These are phyloP conservation scores for Hafferia zeledoni DNA, from an alignment of 2,797 vertebrate genomes.

Conservation along the genomic window DNA sequence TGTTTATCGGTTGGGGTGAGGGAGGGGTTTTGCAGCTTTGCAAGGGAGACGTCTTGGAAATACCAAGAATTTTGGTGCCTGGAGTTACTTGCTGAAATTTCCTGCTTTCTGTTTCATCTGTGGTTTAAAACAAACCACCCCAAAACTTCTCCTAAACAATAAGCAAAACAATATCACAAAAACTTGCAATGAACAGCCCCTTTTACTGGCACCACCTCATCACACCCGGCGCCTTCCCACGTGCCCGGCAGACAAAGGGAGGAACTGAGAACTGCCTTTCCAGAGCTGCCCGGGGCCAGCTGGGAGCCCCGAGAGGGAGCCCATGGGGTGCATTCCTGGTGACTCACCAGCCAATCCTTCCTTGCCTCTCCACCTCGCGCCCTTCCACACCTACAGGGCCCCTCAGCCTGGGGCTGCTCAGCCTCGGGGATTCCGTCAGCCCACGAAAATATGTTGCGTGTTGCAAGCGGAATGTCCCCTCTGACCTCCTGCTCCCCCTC, in stretches of 20 bases:
- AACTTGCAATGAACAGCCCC: conserved; percentile 58
- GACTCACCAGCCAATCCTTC: neutral
- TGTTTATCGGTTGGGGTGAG: neutral
- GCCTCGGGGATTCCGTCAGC: conserved; percentile 16
- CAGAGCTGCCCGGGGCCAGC: neutral
- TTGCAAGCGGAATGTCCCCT: conserved; percentile 69
- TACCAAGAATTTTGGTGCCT: neutral
- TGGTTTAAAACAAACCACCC: neutral
- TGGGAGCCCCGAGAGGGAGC: neutral
- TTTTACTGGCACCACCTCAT: conserved; percentile 50
- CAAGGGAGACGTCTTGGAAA: neutral
- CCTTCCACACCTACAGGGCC: conserved; percentile 4
- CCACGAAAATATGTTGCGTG: conserved; percentile 64
- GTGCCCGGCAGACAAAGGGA: conserved; percentile 30
- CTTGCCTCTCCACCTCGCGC: neutral
- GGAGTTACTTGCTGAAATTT: conserved; percentile 29
- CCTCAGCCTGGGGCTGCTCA: neutral
- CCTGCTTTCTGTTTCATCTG: conserved; percentile 51
- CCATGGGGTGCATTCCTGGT: neutral
- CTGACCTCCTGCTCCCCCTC: conserved; percentile 66
- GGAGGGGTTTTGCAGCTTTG: neutral
- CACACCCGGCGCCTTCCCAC: conserved; percentile 74
- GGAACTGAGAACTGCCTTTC: neutral
- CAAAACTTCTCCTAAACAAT: conserved; percentile 50
- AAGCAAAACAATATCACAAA: neutral